Conservation (phyloP, 2,888 invertebrate species). For the Cerastoderma edule region DNA sequence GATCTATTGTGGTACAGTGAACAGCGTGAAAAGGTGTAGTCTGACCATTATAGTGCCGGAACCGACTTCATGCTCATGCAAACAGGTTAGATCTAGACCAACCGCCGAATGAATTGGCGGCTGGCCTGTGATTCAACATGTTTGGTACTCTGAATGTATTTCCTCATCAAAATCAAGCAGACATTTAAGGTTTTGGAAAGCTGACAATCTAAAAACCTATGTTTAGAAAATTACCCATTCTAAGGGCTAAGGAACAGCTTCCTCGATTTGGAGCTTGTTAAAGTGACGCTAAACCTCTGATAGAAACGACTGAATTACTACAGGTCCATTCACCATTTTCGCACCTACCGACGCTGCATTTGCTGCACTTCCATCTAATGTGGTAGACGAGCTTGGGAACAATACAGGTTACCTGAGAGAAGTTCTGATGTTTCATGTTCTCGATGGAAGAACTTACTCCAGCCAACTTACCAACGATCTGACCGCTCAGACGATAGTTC, state of each 20-base stretch:
- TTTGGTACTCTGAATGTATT: too few species aligned
- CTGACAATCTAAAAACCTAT: neutral
- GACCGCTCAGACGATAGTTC: conserved; percentile 38
- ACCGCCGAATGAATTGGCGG: too few species aligned
- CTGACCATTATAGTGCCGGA: too few species aligned
- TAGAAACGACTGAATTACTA: neutral
- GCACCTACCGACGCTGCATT: conserved; percentile 65
- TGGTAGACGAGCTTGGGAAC: conserved; percentile 44
- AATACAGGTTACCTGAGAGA: conserved; percentile 50
- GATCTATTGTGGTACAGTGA: too few species aligned
- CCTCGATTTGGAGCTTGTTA: neutral
- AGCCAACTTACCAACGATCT: conserved; percentile 49
- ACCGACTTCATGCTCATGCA: too few species aligned
- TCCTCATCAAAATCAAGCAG: too few species aligned
- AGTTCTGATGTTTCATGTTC: conserved; percentile 59
- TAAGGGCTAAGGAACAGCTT: neutral
- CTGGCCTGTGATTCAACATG: too few species aligned
- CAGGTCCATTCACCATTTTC: conserved; percentile 61
- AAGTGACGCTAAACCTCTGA: neutral
- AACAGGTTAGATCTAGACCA: too few species aligned
- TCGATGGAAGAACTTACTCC: conserved; percentile 38
- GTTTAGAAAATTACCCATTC: neutral
- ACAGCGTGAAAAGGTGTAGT: too few species aligned
- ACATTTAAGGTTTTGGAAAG: too few species aligned
- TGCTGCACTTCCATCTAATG: conserved; percentile 43